Evolutionary conservation across 2,888 invertebrate genomes (phyloP).

Genomic region (Hyppa rectilinea): DNA sequence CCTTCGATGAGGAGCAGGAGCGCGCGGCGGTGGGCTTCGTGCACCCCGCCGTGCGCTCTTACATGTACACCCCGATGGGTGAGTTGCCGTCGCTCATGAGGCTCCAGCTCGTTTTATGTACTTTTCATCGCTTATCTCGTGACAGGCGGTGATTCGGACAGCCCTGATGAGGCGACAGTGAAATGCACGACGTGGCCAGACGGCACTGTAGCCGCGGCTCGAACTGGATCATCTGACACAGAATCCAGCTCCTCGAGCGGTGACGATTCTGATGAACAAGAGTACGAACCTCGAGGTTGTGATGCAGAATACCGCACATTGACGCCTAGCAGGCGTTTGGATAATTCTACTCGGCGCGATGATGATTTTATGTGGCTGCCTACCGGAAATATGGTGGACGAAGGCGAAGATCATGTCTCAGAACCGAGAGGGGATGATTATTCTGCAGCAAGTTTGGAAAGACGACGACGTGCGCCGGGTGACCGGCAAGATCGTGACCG

Average conservation of each 20-base stretch:
- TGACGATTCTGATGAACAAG: slow-evolving; percentile 83
- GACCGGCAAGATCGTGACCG: slow-evolving; percentile 92
- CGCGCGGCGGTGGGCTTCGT: slow-evolving; percentile 83
- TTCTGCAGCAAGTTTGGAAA: slow-evolving; percentile 89
- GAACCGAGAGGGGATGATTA: slow-evolving; percentile 81
- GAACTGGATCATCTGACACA: slow-evolving; percentile 84
- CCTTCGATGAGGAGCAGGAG: slow-evolving; percentile 87
- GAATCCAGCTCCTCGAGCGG: slow-evolving; percentile 82
- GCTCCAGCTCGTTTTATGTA: slow-evolving; percentile 72
- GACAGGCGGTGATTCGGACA: slow-evolving; percentile 91
- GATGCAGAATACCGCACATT: slow-evolving; percentile 91
- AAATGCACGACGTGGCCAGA: slow-evolving; percentile 89
- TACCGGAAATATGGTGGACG: slow-evolving; percentile 80
- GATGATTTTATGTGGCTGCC: slow-evolving; percentile 93
- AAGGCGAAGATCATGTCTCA: slow-evolving; percentile 74
- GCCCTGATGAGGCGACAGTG: slow-evolving; percentile 91
- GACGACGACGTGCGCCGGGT: slow-evolving; percentile 87
- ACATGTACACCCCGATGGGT: slow-evolving; percentile 90
- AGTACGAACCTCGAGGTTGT: slow-evolving; percentile 90
- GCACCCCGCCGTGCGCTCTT: slow-evolving; percentile 90
- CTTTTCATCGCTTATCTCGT: slow-evolving; percentile 80
- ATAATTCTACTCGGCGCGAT: slow-evolving; percentile 92
- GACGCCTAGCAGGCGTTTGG: slow-evolving; percentile 84
- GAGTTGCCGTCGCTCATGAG: slow-evolving; percentile 81
- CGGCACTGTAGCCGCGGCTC: slow-evolving; percentile 82